A percentile compares a stretch with the other conserved stretches of the same genome.
Conservation (phyloP, 2,888 invertebrate genomes). For the Cyclophora punctaria region DNA sequence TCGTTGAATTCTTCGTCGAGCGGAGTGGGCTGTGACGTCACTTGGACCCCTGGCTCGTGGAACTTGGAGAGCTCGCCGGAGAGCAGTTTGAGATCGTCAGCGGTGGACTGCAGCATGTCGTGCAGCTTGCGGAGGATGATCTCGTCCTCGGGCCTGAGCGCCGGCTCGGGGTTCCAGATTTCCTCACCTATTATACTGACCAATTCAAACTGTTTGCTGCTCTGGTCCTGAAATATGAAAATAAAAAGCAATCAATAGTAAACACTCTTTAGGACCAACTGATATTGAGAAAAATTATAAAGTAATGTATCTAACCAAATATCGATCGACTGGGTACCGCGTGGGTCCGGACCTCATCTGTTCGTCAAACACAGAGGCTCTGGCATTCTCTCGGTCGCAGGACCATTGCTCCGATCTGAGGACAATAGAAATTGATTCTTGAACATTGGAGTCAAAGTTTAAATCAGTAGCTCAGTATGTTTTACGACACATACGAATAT, state of each 20-base stretch:
- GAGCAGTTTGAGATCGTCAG: constrained; percentile 62
- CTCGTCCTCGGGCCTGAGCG: constrained; percentile 64
- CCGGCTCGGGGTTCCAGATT: constrained; percentile 60
- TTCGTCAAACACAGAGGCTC: constrained; percentile 69
- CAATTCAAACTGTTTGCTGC: constrained; percentile 63
- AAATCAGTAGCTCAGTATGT: no score
- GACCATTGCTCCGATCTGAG: constrained; percentile 47
- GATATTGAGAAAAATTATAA: no score
- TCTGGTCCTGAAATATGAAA: constrained; percentile 49
- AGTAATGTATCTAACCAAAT: constrained; percentile 48
- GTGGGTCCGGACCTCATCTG: constrained; percentile 53
- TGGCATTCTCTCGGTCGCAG: constrained; percentile 53
- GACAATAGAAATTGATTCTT: constrained; percentile 14
- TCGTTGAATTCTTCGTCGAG: constrained; percentile 67
- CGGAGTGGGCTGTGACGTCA: constrained; percentile 49
- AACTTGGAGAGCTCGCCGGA: constrained; percentile 55
- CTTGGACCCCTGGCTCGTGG: constrained; percentile 48
- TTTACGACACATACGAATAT: no score
- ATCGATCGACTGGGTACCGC: constrained; percentile 67
- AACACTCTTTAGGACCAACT: no score
- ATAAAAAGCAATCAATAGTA: neutral
- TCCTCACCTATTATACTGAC: constrained; percentile 63
- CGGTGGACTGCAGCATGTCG: constrained; percentile 66
- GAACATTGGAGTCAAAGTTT: neutral
- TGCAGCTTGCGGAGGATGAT: constrained; percentile 57